Evolutionary conservation across 1,140 invertebrate species (phyloP).

Genomic region (Lucilia sericata): DNA sequence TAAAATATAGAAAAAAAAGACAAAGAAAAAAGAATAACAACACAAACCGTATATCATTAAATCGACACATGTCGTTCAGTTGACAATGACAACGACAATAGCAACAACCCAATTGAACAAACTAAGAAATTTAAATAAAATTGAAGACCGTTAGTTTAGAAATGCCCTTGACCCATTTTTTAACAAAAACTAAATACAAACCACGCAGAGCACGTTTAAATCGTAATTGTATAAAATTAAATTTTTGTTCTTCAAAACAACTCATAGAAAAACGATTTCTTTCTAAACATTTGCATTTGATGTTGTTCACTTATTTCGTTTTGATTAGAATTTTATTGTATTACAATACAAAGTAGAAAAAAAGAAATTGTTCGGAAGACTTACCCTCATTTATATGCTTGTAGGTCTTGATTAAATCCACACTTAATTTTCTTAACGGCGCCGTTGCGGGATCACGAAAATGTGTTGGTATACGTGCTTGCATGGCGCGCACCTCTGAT

Average conservation of each 20-base stretch:
- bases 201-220: neutral
- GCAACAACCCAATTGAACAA: neutral
- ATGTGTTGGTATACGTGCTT: conserved; percentile 87
- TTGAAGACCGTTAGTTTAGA: neutral
- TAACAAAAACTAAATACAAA: neutral
- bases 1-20: neutral
- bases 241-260: neutral
- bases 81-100: conserved; percentile 6
- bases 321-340: no score
- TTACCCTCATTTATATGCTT: conserved; percentile 99
- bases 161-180: conserved; percentile 36
- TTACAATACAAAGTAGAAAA: no score
- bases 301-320: neutral
- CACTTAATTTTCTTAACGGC: conserved; percentile 95
- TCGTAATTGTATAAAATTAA: neutral
- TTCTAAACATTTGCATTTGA: neutral
- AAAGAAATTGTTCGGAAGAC: no score
- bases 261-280: neutral
- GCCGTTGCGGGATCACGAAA: conserved; percentile 93
- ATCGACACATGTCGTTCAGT: conserved; percentile 17
- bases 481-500: conserved; percentile 88
- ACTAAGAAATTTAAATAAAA: neutral
- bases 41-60: conserved; percentile 4
- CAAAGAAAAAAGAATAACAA: neutral
- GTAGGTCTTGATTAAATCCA: conserved; percentile 99